These are phyloP conservation scores for Piscicola geometra DNA, from an alignment of 2,888 invertebrate genomes.

Conservation along the genomic window DNA sequence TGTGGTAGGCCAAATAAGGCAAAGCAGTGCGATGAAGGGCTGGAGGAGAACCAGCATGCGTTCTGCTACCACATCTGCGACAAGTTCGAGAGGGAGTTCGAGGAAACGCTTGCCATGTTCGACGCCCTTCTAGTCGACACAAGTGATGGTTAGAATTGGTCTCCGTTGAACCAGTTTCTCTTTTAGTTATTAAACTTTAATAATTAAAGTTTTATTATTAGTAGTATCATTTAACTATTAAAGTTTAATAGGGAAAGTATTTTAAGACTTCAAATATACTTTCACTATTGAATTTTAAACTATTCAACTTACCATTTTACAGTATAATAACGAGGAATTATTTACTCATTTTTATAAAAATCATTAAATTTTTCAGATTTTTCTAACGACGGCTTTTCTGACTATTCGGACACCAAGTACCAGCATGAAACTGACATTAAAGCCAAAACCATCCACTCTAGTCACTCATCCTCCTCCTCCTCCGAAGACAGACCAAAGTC, in stretches of 20 bases:
- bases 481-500: conserved; percentile 38
- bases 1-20: not conserved
- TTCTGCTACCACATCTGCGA: conserved; percentile 12
- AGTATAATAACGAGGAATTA: not conserved
- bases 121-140: conserved; percentile 29
- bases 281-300: no score
- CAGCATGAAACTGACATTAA: not conserved
- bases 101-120: conserved; percentile 26
- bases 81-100: conserved; percentile 30
- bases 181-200: no score
- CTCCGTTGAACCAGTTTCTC: no score
- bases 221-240: no score
- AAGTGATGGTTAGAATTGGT: not conserved
- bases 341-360: not conserved
- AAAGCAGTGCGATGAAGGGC: not conserved
- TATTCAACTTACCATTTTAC: no score
- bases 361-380: not conserved
- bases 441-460: not conserved
- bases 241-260: no score
- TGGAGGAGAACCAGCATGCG: not conserved
- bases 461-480: no score
- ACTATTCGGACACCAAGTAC: not conserved
- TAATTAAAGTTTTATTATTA: no score
- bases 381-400: conserved; percentile 4
- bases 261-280: no score